Base-by-base conservation (phyloP, 2,888 invertebrate species). In the Alsophila aescularia region DNA sequence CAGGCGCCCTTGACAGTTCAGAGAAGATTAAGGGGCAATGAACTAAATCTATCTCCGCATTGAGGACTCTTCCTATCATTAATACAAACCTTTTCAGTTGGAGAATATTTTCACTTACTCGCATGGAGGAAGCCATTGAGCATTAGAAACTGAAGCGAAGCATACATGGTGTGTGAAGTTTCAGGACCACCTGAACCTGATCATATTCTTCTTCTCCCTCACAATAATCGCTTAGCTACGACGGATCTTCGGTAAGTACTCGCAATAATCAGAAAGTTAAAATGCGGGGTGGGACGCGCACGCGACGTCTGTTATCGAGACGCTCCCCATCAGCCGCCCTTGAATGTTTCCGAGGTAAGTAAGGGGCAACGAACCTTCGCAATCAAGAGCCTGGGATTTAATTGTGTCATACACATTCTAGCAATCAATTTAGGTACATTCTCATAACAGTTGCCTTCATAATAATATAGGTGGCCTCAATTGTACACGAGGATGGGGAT, bases 1-100 rank as follows among this genome's bases (percentile, higher is more conserved):
- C 68, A 66, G 47, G 67, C 74, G 86, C 84, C 87, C 88, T 87
- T 88, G 87, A 86, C 85, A 85, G 70, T 64, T 55, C 53, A 69
- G 69, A 80, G 74, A 76, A 75, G 69, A 61, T 67, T 49, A 40
- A 66, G 67, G 86, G 75, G 77, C 83, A 83, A 78, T 76, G 86
- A 82, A 40, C 52, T 48, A 58, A 53, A 18, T 36, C n/a, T 18
- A 36, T 6, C 6, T 36, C 36, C 18, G 18, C 16, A 36, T 36
- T 35, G 6, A 15, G 9, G 13, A 29, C 24, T 35, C 35, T 15
- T 35, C 14, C 15, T 9, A 35, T 16, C 29, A 29, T 29, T n/a
- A 29, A 29, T 29, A 24, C 7, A 24, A 29, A 9, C 29, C 10
- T 29, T 10, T 2, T 9, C 10, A 8, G 29, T 1, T n/a, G 29